Percentiles rank a stretch among this genome's conserved stretches.
Conservation (phyloP, 2,113 vertebrate species). For the Leptobrachium leishanense region DNA sequence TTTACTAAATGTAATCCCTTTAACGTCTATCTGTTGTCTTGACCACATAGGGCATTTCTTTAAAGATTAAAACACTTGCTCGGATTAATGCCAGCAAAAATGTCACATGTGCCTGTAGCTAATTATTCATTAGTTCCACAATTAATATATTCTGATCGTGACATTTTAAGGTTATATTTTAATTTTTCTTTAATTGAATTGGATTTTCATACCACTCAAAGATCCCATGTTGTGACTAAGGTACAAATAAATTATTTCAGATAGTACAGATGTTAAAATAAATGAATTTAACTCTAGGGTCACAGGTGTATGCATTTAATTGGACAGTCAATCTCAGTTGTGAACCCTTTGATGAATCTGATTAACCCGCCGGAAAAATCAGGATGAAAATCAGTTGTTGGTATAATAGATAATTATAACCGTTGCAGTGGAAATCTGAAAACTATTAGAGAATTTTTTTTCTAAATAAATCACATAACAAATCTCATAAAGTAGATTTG, state of each 20-base stretch:
- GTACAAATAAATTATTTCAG: constrained; percentile 1
- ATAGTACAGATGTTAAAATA: constrained; percentile 10
- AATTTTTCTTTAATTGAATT: constrained; percentile 61
- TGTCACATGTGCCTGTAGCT: constrained; percentile 89
- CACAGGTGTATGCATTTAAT: background rate
- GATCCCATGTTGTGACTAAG: constrained; percentile 23
- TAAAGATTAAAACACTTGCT: constrained; percentile 66
- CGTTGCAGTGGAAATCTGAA: too few species aligned
- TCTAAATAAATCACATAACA: too few species aligned
- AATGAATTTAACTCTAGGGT: background rate
- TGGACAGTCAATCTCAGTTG: background rate
- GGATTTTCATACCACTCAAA: constrained; percentile 50
- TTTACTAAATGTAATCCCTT: constrained; percentile 25
- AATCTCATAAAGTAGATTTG: too few species aligned
- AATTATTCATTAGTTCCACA: constrained; percentile 94
- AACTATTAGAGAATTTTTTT: too few species aligned
- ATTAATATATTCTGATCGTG: constrained; percentile 86
- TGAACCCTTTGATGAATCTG: background rate
- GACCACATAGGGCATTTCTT: constrained; percentile 55
- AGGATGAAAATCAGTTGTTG: background rate
- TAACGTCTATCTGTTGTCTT: constrained; percentile 15
- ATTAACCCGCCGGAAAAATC: background rate
- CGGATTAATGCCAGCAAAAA: constrained; percentile 85
- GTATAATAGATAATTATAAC: background rate
- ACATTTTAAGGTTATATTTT: constrained; percentile 86